Evolutionary conservation across 2,888 invertebrate genomes (phyloP).

Genomic region (Ichneumon xanthorius): DNA sequence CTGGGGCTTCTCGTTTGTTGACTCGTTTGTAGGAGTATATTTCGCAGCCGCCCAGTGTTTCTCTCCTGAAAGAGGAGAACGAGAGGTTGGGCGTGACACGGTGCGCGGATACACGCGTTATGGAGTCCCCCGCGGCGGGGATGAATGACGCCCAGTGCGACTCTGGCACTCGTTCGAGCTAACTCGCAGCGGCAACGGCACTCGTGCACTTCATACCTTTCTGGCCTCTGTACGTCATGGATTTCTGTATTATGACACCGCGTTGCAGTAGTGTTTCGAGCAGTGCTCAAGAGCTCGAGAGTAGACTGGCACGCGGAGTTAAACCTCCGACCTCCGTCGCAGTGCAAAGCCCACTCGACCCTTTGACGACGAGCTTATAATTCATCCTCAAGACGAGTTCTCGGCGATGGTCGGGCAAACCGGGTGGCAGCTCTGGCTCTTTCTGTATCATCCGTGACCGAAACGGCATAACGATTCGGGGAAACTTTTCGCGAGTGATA

Average conservation of each 20-base stretch:
- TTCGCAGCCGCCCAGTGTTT: too few species aligned
- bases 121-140: conserved; percentile 1
- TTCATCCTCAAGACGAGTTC: conserved; percentile 33
- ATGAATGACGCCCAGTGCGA: conserved; percentile 22
- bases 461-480: conserved; percentile 13
- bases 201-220: conserved; percentile 15
- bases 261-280: conserved; percentile 24
- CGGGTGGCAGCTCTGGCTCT: background rate
- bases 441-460: background rate
- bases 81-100: background rate
- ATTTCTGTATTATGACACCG: conserved; percentile 40
- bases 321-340: conserved; percentile 7
- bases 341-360: conserved; percentile 18
- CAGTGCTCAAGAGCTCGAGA: conserved; percentile 30
- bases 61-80: too few species aligned
- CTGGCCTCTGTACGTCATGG: conserved; percentile 18
- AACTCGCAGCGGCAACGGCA: conserved; percentile 8
- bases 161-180: conserved; percentile 34
- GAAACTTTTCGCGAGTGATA: conserved; percentile 11
- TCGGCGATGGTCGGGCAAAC: conserved; percentile 32
- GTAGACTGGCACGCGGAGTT: conserved; percentile 19
- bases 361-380: conserved; percentile 15
- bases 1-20: too few species aligned
- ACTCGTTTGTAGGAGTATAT: background rate
- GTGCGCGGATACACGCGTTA: background rate